These are phyloP conservation scores for Mallotus villosus DNA, from an alignment of 2,797 vertebrate genomes.

Conservation along the genomic window DNA sequence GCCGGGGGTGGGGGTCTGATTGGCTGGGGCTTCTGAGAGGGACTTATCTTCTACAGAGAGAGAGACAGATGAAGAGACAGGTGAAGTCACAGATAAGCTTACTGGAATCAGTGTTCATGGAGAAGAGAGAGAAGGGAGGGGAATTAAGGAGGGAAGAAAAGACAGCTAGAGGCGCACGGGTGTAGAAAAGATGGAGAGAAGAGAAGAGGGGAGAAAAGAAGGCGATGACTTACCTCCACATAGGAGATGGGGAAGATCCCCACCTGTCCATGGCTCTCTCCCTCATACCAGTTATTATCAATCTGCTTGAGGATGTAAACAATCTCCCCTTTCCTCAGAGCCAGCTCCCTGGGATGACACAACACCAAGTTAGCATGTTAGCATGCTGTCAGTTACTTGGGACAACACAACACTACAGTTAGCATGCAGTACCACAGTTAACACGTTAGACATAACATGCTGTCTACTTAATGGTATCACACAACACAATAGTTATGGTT, in stretches of 20 bases:
- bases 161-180: no score
- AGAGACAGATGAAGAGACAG: not conserved
- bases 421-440: not conserved
- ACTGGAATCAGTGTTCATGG: not conserved
- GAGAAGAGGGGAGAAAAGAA: not conserved
- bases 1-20: slow-evolving; percentile 83
- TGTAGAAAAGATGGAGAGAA: not conserved
- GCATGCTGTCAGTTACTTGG: not conserved
- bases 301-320: slow-evolving; percentile 86
- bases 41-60: slow-evolving; percentile 76
- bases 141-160: not conserved
- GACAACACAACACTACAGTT: not conserved
- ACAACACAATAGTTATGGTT: not conserved
- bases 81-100: not conserved
- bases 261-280: slow-evolving; percentile 79
- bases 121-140: not conserved
- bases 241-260: slow-evolving; percentile 89
- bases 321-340: slow-evolving; percentile 86
- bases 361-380: not conserved
- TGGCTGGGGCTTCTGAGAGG: slow-evolving; percentile 80
- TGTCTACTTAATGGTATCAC: not conserved
- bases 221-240: slow-evolving; percentile 75
- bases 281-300: slow-evolving; percentile 90
- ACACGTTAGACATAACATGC: not conserved
- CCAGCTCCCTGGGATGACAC: slow-evolving; percentile 77